A percentile compares a stretch with the other conserved stretches of the same genome.
phyloP scores from a whole-genome alignment of 2,888 invertebrate species.

The Venusia cambrica region DNA sequence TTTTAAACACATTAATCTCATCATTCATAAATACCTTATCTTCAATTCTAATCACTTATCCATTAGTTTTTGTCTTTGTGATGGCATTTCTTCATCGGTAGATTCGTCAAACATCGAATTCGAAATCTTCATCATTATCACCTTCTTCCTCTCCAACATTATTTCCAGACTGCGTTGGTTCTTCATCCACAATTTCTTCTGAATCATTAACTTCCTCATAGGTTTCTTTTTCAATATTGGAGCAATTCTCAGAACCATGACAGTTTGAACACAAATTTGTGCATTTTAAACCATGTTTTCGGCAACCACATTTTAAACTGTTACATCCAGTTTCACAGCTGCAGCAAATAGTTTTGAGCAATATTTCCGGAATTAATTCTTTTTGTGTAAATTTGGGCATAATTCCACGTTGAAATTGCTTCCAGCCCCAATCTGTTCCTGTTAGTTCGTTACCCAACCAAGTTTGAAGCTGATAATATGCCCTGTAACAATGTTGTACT shows the following conservation, averaged over 20 bases:
- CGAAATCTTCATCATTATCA: no score
- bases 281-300: conserved; percentile 30
- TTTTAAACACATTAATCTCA: no score
- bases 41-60: conserved; percentile 30
- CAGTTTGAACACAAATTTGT: conserved; percentile 24
- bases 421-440: conserved; percentile 27
- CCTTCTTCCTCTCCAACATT: no score
- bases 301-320: conserved; percentile 30
- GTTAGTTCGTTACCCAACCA: conserved; percentile 4
- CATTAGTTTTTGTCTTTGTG: conserved; percentile 33
- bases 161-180: no score
- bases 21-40: conserved; percentile 26
- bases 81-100: no score
- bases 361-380: conserved; percentile 27
- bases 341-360: conserved; percentile 33
- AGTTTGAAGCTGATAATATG: conserved; percentile 8
- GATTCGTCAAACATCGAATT: no score
- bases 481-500: conserved; percentile 31
- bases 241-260: conserved; percentile 27
- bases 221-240: conserved; percentile 22
- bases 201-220: conserved; percentile 26
- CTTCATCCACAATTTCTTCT: conserved; percentile 4
- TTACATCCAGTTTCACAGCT: conserved; percentile 32
- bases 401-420: conserved; percentile 23
- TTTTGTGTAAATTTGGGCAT: conserved; percentile 26